Conservation (phyloP, 2,113 vertebrate genomes). For the Tretioscincus oriximinensis region DNA sequence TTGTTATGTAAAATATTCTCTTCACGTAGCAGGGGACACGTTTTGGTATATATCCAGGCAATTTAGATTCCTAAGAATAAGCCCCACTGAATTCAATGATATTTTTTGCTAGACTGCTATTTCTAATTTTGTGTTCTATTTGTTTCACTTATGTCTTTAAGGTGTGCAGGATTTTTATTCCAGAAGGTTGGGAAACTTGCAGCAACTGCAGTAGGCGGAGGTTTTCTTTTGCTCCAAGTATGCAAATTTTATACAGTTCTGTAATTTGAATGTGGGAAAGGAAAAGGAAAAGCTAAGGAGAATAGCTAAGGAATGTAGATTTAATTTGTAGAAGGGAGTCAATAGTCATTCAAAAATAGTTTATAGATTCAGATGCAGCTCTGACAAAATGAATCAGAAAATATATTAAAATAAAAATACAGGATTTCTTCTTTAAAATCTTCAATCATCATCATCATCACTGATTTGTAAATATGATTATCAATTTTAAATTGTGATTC, state of each 20-base stretch:
- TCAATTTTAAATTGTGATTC: too few relatives aligned
- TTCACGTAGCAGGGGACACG: too few relatives aligned
- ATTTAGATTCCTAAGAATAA: not conserved
- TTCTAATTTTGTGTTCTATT: not conserved
- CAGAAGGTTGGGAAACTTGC: slow-evolving; percentile 87
- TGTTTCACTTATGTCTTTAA: slow-evolving; percentile 23
- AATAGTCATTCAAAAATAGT: not conserved
- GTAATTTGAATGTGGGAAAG: not conserved
- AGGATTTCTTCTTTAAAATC: not conserved
- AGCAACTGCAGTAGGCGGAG: slow-evolving; percentile 84
- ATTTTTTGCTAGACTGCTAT: not conserved
- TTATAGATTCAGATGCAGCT: not conserved
- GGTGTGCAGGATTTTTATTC: slow-evolving; percentile 87
- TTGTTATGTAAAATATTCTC: too few relatives aligned
- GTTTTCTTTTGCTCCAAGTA: slow-evolving; percentile 86
- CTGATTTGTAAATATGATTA: not conserved
- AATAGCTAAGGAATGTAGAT: not conserved
- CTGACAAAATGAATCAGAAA: not conserved
- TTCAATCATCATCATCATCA: too few relatives aligned
- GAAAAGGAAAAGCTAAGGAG: not conserved
- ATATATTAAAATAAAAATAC: slow-evolving; percentile 7
- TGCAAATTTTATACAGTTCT: slow-evolving; percentile 3
- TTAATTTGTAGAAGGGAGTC: not conserved
- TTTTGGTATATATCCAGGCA: too few relatives aligned
- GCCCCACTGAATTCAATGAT: not conserved